Evolutionary conservation across 2,888 invertebrate genomes (phyloP), one percentile per base, ranked within the genome.

Genomic region (Palloptera scutellata): DNA sequence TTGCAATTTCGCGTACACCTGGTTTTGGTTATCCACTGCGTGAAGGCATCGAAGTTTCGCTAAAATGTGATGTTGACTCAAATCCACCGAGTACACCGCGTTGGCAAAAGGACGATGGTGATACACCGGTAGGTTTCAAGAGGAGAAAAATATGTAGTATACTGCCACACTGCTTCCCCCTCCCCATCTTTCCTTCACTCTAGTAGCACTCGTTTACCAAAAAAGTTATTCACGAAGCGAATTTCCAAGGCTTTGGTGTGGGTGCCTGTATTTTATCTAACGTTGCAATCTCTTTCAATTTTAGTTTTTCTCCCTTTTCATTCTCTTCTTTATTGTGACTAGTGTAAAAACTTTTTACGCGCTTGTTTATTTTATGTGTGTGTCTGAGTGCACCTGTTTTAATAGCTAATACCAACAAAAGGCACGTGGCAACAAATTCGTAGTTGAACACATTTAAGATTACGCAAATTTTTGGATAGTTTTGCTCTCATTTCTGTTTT

Each of bases 61-160:
- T 97, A 76, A 93, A 94, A 84, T 97, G 97, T 80, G 94, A 95
- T 84, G 95, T 96, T 72, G 96, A 96, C 86, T 94, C 96, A 77
- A 96, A 96, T 87, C 97, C 97, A 17, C 90, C 92, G 64, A 93
- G 95, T 63, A 88, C 90, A 61, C 94, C 95, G 60, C 88, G 92
- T 78, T 96, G 96, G 96, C 91, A 93, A 77, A 87, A 91, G 72
- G 88, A 88, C 72, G 88, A 89, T 69, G 86, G 87, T 40, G 86
- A 86, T 69, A 87, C 87, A 52, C 87, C 88, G 75, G 89, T 88
- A 87, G 87, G 83, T 80, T 70, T 51, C 6, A 2, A 57, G 45
- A 30, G 6, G 30, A 30, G 6, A 30, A 30, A 30, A n/a, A n/a
- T n/a, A n/a, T 19, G 43, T 48, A 15, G 53, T 15, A 53, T 53